Percentiles rank a stretch among this genome's conserved stretches.
phyloP scores from a whole-genome alignment of 2,113 vertebrate species.

The Semnornis frantzii region DNA sequence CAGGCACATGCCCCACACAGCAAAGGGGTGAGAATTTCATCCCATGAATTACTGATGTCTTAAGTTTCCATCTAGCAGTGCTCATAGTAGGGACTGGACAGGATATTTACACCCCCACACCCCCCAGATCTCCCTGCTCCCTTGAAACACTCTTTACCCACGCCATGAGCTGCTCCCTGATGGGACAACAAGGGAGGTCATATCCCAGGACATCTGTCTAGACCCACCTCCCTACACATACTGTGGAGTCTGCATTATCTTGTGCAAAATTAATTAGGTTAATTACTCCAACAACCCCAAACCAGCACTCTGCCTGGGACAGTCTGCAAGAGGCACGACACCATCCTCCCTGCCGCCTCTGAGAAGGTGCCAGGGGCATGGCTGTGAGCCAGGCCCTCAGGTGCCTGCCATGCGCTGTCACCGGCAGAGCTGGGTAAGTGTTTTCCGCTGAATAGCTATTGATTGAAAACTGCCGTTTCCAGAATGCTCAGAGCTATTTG shows the following conservation, averaged over 20 bases:
- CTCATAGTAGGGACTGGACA: neutral
- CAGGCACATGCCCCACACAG: neutral
- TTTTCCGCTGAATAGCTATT: neutral
- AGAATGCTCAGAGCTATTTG: constrained; percentile 4
- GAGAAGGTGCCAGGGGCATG: neutral
- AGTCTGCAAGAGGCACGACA: neutral
- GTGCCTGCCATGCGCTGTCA: neutral
- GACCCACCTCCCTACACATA: too few species aligned
- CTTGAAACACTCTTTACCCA: neutral
- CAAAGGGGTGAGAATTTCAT: neutral
- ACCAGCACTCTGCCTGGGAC: neutral
- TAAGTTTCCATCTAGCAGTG: neutral
- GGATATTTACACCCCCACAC: neutral
- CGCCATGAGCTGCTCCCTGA: neutral
- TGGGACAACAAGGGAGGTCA: neutral
- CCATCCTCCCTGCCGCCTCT: neutral
- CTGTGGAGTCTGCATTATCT: neutral
- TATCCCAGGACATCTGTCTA: neutral
- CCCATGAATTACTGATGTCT: neutral
- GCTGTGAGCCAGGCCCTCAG: neutral
- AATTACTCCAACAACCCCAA: neutral
- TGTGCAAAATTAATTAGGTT: constrained; percentile 8
- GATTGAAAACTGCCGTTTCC: constrained; percentile 38
- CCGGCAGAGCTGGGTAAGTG: neutral
- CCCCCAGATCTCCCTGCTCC: neutral